Evolutionary conservation across 2,113 vertebrate species (phyloP), one percentile per base, ranked within the genome.

Genomic region (Parus major): DNA sequence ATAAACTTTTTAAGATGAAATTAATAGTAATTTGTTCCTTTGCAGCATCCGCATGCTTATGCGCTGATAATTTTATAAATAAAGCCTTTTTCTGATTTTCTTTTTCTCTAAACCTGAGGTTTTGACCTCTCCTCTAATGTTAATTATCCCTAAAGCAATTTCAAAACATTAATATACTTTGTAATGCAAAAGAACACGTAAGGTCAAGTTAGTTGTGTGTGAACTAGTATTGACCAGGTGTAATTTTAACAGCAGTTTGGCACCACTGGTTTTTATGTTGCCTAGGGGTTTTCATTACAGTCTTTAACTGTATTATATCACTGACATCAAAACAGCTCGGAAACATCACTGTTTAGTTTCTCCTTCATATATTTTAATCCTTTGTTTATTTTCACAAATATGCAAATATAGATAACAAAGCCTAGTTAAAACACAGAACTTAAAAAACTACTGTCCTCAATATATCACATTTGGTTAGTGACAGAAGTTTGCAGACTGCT

Each of bases 221-320:
- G 94, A 96, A 95, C 89, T 59, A 66, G 73, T 71, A 96, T 82
- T 44, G 72, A 66, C 64, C 88, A 94, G 89, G 90, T 94, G 79
- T 97, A 87, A 91, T 96, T 97, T 96, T 73, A 96, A 97, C 69
- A 93, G 82, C 36, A 91, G 84, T 36, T 91, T 91, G 68, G 75
- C 80, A 93, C 35, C 73, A 73, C 9, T 55, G 91, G n/a, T 36
- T 90, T 95, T 90, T 88, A 88, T 75, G 88, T 78, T 88, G 90
- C 42, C 86, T 88, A 57, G 81, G 66, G 87, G 60, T 92, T 81
- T 89, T 96, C 88, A 90, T 63, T 88, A 90, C 82, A 76, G 75
- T 76, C 60, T 81, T 95, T 92, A 96, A 88, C 52, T 83, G 41
- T 7, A 78, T 92, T 89, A 53, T 68, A 93, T 83, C 86, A 94